Evolutionary conservation across 1,140 invertebrate species (phyloP).

Genomic region (Dysdera silvatica): DNA sequence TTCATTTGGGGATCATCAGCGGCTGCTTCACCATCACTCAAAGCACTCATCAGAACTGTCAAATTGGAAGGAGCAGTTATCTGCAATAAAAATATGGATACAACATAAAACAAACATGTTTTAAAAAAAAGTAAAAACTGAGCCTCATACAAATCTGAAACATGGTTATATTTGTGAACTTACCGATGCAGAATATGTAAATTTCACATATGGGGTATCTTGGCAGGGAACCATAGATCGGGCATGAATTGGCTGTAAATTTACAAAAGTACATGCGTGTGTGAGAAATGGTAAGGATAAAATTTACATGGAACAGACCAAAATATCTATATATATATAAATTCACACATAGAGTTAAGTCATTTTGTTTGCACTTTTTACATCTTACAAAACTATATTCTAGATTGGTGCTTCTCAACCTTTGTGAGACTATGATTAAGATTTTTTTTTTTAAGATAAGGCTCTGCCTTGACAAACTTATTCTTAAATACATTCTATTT

Average conservation of each 20-base stretch:
- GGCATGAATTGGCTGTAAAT: slow-evolving; percentile 72
- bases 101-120: neutral
- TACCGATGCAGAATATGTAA: slow-evolving; percentile 63
- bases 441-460: no score
- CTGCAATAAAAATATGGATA: slow-evolving; percentile 41
- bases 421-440: no score
- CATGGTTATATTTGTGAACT: slow-evolving; percentile 9
- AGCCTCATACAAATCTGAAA: neutral
- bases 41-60: slow-evolving; percentile 81
- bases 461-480: no score
- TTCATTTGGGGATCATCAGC: slow-evolving; percentile 18
- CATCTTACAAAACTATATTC: no score
- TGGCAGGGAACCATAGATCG: slow-evolving; percentile 63
- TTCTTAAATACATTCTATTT: no score
- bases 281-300: no score
- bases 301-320: no score
- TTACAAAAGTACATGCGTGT: no score
- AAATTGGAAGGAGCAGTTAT: slow-evolving; percentile 62
- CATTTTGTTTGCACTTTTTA: no score
- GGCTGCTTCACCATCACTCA: slow-evolving; percentile 48
- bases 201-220: slow-evolving; percentile 83
- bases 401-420: no score
- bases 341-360: no score
- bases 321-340: no score
- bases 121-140: slow-evolving; percentile 9